Base-by-base conservation (phyloP, 2,113 vertebrate species). In the Upupa epops region DNA sequence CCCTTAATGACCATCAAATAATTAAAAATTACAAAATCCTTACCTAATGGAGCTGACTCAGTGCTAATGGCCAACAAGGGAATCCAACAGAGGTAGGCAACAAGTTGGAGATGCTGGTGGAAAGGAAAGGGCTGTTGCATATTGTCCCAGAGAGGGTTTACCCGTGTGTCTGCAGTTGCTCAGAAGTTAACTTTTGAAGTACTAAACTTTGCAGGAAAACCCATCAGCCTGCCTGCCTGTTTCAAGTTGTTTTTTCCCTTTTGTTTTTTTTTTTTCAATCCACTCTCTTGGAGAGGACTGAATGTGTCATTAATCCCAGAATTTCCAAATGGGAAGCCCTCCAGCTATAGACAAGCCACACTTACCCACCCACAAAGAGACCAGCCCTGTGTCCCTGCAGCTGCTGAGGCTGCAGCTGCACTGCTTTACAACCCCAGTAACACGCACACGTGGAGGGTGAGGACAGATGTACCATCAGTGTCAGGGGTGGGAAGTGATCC, bases 21-120 rank as follows among this genome's bases (percentile, higher is more conserved):
- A 93, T 88, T 86, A 58, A 94, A 92, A 94, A 93, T 54, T 59
- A 51, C 74, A 74, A 75, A 89, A 88, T 89, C 83, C 96, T 96
- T 96, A 95, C 95, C 96, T 76, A 92, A 16, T 37, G 70, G 63
- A 10, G 55, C 70, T 76, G 94, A 52, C 63, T 79, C 82, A 26
- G 65, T 32, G 49, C 63, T 90, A 42, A 84, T 29, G 80, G 81
- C 72, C 88, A 94, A 56, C 66, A 73, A 54, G 49, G 61, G 89
- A 68, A 89, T 95, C 93, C 93, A 94, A 31, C 56, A 77, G 56
- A 96, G 63, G 76, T 1, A 90, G 80, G 83, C 90, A 96, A 72
- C 68, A 70, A 90, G 79, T 21, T 92, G 95, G 91, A 95, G 87
- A 61, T 90, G 75, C 81, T 92, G 93, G 29, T 86, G 81, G 78